Evolutionary conservation across 2,888 invertebrate genomes (phyloP).

Genomic region (Ypsolopha sequella): DNA sequence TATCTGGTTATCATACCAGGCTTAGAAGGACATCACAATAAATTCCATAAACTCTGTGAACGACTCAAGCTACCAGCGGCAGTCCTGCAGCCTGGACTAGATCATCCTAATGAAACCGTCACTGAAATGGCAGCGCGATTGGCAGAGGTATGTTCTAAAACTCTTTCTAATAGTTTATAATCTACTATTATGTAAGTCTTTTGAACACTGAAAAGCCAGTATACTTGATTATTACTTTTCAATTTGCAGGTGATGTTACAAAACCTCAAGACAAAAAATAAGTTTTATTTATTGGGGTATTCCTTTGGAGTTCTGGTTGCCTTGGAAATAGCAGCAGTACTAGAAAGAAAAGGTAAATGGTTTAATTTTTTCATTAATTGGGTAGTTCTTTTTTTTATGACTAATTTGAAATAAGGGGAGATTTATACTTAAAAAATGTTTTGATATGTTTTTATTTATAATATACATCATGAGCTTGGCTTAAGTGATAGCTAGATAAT

Average conservation of each 20-base stretch:
- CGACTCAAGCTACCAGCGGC: constrained; percentile 5
- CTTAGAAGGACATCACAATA: constrained; percentile 3
- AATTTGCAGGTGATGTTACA: constrained; percentile 5
- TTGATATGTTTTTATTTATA: too few species aligned
- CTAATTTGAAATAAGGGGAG: too few species aligned
- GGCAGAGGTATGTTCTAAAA: background rate
- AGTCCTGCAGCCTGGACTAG: constrained; percentile 3
- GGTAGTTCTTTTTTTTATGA: too few species aligned
- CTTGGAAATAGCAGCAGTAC: constrained; percentile 10
- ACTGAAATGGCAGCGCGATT: constrained; percentile 3
- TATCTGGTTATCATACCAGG: background rate
- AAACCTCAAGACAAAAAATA: constrained; percentile 4
- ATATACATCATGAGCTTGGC: too few species aligned
- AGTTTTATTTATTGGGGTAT: constrained; percentile 12
- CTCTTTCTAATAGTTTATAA: too few species aligned
- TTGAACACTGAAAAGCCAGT: too few species aligned
- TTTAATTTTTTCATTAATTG: too few species aligned
- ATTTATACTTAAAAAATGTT: too few species aligned
- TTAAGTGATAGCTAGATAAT: too few species aligned
- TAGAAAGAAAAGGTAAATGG: constrained; percentile 10
- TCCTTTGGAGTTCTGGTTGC: constrained; percentile 10
- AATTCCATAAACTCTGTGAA: constrained; percentile 5
- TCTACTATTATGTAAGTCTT: too few species aligned
- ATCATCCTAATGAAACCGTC: background rate
- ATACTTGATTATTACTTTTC: too few species aligned